These are phyloP conservation scores for Chouioia cunea DNA, from an alignment of 2,888 invertebrate genomes.

Conservation along the genomic window DNA sequence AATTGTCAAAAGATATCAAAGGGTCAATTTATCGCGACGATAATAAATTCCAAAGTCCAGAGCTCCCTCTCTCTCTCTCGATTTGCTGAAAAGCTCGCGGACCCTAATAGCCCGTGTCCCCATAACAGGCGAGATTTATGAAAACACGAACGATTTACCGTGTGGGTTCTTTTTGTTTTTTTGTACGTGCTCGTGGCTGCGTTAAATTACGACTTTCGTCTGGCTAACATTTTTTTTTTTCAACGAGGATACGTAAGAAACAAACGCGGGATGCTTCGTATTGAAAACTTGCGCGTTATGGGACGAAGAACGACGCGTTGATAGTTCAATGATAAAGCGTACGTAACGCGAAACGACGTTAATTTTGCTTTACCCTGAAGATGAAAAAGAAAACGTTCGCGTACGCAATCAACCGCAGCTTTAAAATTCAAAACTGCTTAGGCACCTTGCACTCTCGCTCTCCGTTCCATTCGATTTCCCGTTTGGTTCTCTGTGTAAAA, in stretches of 20 bases:
- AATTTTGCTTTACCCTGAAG: neutral
- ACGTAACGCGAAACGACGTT: no score
- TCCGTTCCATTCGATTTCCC: neutral
- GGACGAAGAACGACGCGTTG: no score
- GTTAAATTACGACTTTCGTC: slow-evolving; percentile 26
- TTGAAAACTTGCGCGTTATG: no score
- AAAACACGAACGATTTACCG: slow-evolving; percentile 28
- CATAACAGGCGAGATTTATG: slow-evolving; percentile 19
- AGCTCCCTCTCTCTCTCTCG: neutral
- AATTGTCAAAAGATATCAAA: neutral
- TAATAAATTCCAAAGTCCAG: slow-evolving; percentile 24
- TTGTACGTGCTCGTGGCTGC: no score
- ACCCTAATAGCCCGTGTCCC: slow-evolving; percentile 2
- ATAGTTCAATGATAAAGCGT: no score
- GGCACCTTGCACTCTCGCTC: slow-evolving; percentile 14
- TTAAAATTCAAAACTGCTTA: neutral
- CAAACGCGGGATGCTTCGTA: neutral
- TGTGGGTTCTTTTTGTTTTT: no score
- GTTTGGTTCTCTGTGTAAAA: neutral
- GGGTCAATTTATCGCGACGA: neutral
- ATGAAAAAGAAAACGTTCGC: neutral
- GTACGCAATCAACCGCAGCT: neutral
- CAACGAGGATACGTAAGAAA: neutral
- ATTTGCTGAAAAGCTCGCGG: slow-evolving; percentile 25
- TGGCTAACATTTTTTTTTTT: no score